Conservation (phyloP, 2,888 invertebrate genomes). For the Eudemis profundana region DNA sequence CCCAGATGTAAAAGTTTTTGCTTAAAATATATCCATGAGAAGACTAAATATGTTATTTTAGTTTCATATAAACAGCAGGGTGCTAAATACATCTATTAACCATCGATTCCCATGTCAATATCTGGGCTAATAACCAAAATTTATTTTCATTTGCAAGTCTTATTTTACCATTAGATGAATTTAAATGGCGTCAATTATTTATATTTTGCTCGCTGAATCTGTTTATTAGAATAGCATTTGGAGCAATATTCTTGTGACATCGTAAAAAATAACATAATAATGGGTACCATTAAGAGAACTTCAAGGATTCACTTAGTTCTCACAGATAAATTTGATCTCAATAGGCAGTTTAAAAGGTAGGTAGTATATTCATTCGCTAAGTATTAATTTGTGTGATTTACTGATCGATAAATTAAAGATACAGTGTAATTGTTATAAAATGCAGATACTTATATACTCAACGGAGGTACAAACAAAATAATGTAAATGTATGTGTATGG, state of each 20-base stretch:
- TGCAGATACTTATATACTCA: too few relatives aligned
- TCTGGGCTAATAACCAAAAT: slow-evolving; percentile 6
- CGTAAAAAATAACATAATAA: slow-evolving; percentile 3
- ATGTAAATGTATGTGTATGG: too few relatives aligned
- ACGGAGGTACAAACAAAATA: too few relatives aligned
- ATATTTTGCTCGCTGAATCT: slow-evolving; percentile 6
- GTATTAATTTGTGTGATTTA: too few relatives aligned
- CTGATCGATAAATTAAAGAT: too few relatives aligned
- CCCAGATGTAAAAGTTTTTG: too few relatives aligned
- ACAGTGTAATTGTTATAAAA: too few relatives aligned
- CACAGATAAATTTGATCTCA: slow-evolving; percentile 46
- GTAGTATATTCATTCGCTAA: too few relatives aligned
- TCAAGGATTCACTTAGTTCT: slow-evolving; percentile 9
- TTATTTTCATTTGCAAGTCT: slow-evolving; percentile 24
- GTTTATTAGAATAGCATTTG: slow-evolving; percentile 13
- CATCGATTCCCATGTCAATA: slow-evolving; percentile 16
- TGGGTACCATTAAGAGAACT: slow-evolving; percentile 1
- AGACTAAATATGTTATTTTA: not conserved
- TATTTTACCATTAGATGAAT: slow-evolving; percentile 15
- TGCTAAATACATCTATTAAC: not conserved
- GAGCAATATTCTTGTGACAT: slow-evolving; percentile 6
- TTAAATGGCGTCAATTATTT: slow-evolving; percentile 24
- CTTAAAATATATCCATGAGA: too few relatives aligned
- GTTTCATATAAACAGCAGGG: not conserved
- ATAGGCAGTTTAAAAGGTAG: too few relatives aligned